Percentiles rank a stretch among this genome's conserved stretches.
Evolutionary conservation across 1,140 invertebrate genomes (phyloP).

Genomic region (Ericerus pela): DNA sequence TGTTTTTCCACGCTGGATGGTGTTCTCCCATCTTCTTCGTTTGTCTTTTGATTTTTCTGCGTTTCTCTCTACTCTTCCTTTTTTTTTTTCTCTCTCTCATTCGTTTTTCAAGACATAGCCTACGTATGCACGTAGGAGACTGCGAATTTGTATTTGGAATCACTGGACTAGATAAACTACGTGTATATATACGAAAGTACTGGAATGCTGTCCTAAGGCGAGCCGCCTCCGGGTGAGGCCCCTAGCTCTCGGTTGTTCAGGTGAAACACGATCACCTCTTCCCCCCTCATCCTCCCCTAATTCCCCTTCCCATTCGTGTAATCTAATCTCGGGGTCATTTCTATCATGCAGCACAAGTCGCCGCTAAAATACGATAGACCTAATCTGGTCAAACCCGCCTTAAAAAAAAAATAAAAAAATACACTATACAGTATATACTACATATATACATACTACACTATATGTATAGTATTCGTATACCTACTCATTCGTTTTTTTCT

Average conservation of each 20-base stretch:
- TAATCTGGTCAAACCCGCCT: conserved; percentile 10
- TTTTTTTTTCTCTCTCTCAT: too few species aligned
- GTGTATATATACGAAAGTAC: conserved; percentile 8
- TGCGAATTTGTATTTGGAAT: conserved; percentile 3
- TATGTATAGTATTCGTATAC: too few species aligned
- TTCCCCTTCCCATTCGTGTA: too few species aligned
- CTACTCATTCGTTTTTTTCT: too few species aligned
- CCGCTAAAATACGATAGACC: conserved; percentile 6
- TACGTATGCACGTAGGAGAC: too few species aligned
- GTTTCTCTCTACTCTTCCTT: too few species aligned
- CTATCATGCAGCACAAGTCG: conserved; percentile 5
- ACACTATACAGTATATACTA: background rate
- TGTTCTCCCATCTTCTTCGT: too few species aligned
- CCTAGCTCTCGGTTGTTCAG: conserved; percentile 6
- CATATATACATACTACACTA: conserved; percentile 8
- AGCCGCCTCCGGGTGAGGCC: conserved; percentile 10
- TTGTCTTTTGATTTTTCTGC: too few species aligned
- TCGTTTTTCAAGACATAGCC: too few species aligned
- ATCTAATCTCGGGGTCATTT: conserved; percentile 12
- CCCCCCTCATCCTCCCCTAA: background rate
- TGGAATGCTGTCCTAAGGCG: conserved; percentile 11
- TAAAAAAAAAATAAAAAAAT: too few species aligned
- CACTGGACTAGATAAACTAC: conserved; percentile 10
- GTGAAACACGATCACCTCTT: conserved; percentile 9
- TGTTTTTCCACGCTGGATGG: too few species aligned